phyloP scores from a whole-genome alignment of 1,140 invertebrate genomes.

The Penaeus indicus region DNA sequence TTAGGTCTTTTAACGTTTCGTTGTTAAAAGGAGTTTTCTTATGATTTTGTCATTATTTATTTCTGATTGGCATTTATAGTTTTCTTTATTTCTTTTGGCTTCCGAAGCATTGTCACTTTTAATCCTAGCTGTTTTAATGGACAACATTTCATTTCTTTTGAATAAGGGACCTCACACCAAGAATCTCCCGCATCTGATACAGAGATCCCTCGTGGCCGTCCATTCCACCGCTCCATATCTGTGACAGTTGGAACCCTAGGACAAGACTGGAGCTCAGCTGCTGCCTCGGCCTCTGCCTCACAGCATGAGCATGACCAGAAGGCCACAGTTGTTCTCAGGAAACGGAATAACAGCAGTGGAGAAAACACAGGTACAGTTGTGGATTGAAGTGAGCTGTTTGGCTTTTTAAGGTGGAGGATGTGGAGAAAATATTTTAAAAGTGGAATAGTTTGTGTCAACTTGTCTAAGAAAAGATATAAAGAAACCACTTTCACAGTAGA shows the following conservation, averaged over 20 bases:
- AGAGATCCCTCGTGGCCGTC: constrained; percentile 70
- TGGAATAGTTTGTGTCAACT: neutral
- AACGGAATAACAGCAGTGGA: constrained; percentile 81
- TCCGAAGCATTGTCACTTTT: too few species aligned
- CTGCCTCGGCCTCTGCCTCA: constrained; percentile 70
- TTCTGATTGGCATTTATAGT: too few species aligned
- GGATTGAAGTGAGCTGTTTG: neutral
- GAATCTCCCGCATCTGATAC: constrained; percentile 68
- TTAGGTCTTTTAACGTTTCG: too few species aligned
- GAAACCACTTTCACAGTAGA: constrained; percentile 34
- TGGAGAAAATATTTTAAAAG: neutral
- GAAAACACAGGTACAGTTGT: constrained; percentile 74
- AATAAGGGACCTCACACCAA: constrained; percentile 70
- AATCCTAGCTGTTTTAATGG: too few species aligned
- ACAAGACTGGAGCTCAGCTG: constrained; percentile 73
- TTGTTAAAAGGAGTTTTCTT: too few species aligned
- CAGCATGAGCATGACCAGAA: constrained; percentile 80
- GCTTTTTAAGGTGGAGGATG: neutral
- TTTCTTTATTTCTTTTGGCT: too few species aligned
- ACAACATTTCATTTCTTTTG: neutral
- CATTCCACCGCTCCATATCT: constrained; percentile 79
- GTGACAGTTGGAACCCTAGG: constrained; percentile 77
- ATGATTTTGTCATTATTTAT: too few species aligned
- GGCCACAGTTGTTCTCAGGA: constrained; percentile 71
- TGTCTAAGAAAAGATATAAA: too few species aligned